Evolutionary conservation across 2,888 invertebrate genomes (phyloP), one percentile per base, ranked within the genome.

Genomic region (Leptopilina drosophilae): DNA sequence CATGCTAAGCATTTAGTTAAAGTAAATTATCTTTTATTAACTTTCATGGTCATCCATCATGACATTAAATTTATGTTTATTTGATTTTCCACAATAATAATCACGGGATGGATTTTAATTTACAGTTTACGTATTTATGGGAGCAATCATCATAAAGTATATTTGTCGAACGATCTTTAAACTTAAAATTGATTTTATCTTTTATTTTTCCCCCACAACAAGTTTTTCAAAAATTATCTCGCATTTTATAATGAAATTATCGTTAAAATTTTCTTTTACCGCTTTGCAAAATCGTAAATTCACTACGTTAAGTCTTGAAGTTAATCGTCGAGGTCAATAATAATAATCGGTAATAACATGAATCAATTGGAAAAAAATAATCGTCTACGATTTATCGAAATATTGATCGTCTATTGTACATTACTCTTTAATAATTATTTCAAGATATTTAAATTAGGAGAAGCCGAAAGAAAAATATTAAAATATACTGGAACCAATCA

Each of bases 311-410:
- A 42, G 56, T 49, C 64, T 56, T 64, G 53, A 33, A 56, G 83
- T 83, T 85, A 84, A 85, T 84, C 83, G 82, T 77, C 78, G 81
- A 77, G 82, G 78, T 85, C 84, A 84, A 84, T 85, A 85, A 85
- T 82, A 84, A 85, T 82, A 84, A 86, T 82, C 80, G 73, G 79
- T 85, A 85, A 86, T 86, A 84, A 84, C 84, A 62, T 78, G 81
- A 82, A 86, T 85, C 80, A 82, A 84, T 84, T 81, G 80, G 33
- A 33, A 77, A 73, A 73, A 73, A 73, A 33, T 33, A 33, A 73
- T 73, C 33, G 56, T 73, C 56, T 73, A 40, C 33, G 56, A 73
- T 73, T 73, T 40, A 73, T 73, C 73, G 73, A 73, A 73, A 40
- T 73, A 73, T 73, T 33, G n/a, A 73, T 73, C 73, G 73, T 73